phyloP scores from a whole-genome alignment of 30 jellyfish, hydroid and myxozoan genomes.

The Aurelia coerulea region DNA sequence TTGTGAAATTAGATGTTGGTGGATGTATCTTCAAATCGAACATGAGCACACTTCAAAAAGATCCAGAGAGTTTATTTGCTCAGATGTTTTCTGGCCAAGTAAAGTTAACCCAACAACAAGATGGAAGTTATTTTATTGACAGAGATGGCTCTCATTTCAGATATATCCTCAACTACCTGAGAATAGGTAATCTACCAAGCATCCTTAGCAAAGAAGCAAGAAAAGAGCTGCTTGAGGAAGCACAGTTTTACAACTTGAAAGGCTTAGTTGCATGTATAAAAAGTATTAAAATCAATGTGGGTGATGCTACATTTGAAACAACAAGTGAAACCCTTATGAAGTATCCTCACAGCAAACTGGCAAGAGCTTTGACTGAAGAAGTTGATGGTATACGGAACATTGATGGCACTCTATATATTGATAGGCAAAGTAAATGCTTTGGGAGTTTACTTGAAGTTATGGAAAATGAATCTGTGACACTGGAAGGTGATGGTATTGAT shows the following conservation, averaged over 20 bases:
- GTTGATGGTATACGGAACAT: no score
- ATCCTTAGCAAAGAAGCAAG: not conserved
- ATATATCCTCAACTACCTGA: conserved; percentile 18
- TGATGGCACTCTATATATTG: no score
- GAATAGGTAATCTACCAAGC: not conserved
- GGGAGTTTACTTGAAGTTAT: no score
- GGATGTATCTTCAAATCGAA: not conserved
- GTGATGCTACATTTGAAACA: no score
- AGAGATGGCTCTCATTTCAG: conserved; percentile 12
- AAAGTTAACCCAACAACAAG: not conserved
- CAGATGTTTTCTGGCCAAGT: not conserved
- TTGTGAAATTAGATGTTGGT: not conserved
- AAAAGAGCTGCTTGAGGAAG: not conserved
- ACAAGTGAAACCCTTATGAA: no score
- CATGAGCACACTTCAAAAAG: not conserved
- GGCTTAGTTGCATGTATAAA: not conserved
- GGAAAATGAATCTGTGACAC: no score
- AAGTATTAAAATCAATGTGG: no score
- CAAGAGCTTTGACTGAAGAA: no score
- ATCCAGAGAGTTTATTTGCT: conserved; percentile 3
- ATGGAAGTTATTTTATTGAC: conserved; percentile 14
- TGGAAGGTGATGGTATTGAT: no score
- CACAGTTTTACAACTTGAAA: not conserved
- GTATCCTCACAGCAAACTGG: no score
- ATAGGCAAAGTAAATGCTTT: no score